These are phyloP conservation scores for Coranthus polyacanthus DNA, from an alignment of 2,797 vertebrate species.

Conservation along the genomic window DNA sequence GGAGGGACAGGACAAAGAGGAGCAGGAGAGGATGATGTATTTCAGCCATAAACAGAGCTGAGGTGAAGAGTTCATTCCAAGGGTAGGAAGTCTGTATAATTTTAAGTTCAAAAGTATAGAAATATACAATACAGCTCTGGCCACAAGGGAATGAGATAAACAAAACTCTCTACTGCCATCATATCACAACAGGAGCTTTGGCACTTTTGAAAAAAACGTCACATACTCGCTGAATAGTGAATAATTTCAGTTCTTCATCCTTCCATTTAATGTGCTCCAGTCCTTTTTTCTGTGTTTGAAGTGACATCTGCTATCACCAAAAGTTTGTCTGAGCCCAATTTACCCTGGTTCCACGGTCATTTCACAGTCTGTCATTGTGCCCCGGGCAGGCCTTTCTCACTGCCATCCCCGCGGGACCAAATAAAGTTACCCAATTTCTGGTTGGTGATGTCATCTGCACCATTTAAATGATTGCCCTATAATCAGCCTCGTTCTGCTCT, in stretches of 20 bases:
- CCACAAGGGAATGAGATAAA: constrained; percentile 46
- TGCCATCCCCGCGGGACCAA: constrained; percentile 54
- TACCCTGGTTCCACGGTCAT: constrained; percentile 38
- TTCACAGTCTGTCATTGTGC: constrained; percentile 68
- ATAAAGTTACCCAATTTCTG: constrained; percentile 68
- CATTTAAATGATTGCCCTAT: constrained; percentile 70
- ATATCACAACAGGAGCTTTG: constrained; percentile 8
- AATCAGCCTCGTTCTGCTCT: constrained; percentile 71
- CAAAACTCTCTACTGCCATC: constrained; percentile 30
- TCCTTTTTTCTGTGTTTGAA: constrained; percentile 24
- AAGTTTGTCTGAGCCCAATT: constrained; percentile 28
- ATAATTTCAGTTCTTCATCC: constrained; percentile 33
- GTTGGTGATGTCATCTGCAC: constrained; percentile 77
- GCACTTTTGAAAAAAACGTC: neutral
- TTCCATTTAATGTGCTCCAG: constrained; percentile 31
- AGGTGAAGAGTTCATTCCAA: constrained; percentile 76
- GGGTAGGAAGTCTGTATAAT: constrained; percentile 46
- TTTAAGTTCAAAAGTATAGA: constrained; percentile 53
- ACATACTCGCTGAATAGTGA: constrained; percentile 16
- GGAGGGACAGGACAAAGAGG: constrained; percentile 51
- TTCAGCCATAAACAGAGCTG: constrained; percentile 47
- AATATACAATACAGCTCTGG: constrained; percentile 40
- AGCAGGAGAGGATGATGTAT: constrained; percentile 44
- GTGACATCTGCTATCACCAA: constrained; percentile 44
- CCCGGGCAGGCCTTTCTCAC: constrained; percentile 51